phyloP scores from a whole-genome alignment of 2,113 vertebrate species.

The Callocephalon fimbriatum region DNA sequence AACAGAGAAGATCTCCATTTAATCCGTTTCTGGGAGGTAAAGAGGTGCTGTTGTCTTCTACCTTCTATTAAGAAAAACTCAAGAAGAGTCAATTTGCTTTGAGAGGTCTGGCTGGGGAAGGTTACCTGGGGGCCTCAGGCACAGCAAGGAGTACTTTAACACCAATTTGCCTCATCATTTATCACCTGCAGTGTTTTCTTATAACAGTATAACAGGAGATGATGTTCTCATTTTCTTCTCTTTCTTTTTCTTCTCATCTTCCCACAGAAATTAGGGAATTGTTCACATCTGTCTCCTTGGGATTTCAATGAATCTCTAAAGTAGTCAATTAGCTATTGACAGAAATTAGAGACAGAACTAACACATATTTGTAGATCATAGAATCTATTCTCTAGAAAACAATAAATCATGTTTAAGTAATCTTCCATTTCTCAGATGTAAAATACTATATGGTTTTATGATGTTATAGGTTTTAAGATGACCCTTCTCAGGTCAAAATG shows the following conservation, averaged over 20 bases:
- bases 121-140: background rate
- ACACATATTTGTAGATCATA: background rate
- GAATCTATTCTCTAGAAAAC: background rate
- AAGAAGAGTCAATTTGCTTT: background rate
- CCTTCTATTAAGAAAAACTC: background rate
- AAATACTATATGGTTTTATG: background rate
- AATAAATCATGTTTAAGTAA: background rate
- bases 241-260: background rate
- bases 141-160: background rate
- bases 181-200: background rate
- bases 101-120: background rate
- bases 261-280: accelerated
- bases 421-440: background rate
- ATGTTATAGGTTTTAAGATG: background rate
- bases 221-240: background rate
- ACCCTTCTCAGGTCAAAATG: background rate
- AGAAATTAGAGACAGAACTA: background rate
- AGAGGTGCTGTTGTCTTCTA: background rate
- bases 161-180: accelerated
- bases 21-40: background rate
- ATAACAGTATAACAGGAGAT: accelerated
- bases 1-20: background rate
- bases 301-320: background rate
- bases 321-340: background rate
- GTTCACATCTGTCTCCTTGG: background rate